phyloP scores from a whole-genome alignment of 2,113 vertebrate species.

The Cyphomyrus plagiostoma region DNA sequence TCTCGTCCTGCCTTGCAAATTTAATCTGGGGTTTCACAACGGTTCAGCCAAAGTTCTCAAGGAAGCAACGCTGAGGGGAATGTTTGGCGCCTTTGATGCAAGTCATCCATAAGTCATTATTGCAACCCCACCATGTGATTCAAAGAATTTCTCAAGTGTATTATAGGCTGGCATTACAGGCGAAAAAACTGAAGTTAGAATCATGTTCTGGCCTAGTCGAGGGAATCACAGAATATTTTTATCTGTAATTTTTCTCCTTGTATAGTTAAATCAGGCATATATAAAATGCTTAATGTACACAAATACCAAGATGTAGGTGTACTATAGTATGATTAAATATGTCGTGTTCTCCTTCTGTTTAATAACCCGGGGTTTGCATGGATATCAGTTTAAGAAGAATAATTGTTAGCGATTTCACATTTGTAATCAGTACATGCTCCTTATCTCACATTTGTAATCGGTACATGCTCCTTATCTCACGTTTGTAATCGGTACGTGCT shows the following conservation, averaged over 20 bases:
- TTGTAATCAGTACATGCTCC: too few species aligned
- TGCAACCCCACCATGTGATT: conserved; percentile 48
- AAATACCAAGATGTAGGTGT: background rate
- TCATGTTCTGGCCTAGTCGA: too few species aligned
- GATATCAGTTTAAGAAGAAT: background rate
- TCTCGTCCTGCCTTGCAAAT: conserved; percentile 24
- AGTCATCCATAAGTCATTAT: conserved; percentile 59
- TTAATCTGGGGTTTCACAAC: conserved; percentile 1
- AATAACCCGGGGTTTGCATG: background rate
- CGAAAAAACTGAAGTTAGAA: background rate
- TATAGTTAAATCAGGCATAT: background rate
- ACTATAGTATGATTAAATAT: background rate
- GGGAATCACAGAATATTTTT: background rate
- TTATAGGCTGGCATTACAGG: conserved; percentile 12
- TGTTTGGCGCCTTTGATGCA: conserved; percentile 43
- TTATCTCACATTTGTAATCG: background rate
- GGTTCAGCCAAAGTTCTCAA: conserved; percentile 31
- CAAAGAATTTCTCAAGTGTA: conserved; percentile 48
- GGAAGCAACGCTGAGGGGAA: conserved; percentile 40
- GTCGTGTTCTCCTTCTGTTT: background rate
- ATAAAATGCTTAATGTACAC: background rate
- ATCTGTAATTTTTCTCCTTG: background rate
- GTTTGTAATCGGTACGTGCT: too few species aligned
- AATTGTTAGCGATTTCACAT: background rate
- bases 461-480: too few species aligned